Conservation (phyloP, 64 coral and sea anemone genomes). For the Cladopsammia gracilis region DNA sequence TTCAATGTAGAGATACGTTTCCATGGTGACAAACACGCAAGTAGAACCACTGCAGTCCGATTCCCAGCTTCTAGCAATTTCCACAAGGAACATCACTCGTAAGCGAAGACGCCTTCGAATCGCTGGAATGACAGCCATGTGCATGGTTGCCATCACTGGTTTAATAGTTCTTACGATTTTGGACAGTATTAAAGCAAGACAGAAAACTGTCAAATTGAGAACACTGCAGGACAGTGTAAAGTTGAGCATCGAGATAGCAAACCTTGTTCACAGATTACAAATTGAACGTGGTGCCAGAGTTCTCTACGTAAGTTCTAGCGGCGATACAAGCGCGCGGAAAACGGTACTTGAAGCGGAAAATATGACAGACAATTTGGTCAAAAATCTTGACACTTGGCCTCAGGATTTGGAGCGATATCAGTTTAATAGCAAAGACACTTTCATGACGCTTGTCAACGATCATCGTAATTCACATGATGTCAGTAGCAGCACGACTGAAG, state of each 20-base stretch:
- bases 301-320: constrained; percentile 72
- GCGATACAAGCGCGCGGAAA: neutral
- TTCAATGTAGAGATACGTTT: neutral
- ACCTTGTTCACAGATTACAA: constrained; percentile 75
- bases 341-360: neutral
- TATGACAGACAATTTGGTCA: neutral
- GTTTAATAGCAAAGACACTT: constrained; percentile 15
- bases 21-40: neutral
- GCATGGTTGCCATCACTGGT: constrained; percentile 52
- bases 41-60: neutral
- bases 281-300: constrained; percentile 79
- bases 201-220: neutral
- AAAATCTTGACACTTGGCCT: constrained; percentile 13
- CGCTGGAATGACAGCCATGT: constrained; percentile 16
- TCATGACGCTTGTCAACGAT: constrained; percentile 2
- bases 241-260: constrained; percentile 60
- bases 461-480: neutral
- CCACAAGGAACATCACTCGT: neutral
- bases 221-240: constrained; percentile 10
- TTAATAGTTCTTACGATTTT: constrained; percentile 49
- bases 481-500: constrained; percentile 28
- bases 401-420: neutral
- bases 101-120: constrained; percentile 16
- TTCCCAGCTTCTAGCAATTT: neutral
- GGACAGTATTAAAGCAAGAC: neutral